Evolutionary conservation across 2,113 vertebrate genomes (phyloP), one percentile per base, ranked within the genome.

Genomic region (Archilochus colubris): DNA sequence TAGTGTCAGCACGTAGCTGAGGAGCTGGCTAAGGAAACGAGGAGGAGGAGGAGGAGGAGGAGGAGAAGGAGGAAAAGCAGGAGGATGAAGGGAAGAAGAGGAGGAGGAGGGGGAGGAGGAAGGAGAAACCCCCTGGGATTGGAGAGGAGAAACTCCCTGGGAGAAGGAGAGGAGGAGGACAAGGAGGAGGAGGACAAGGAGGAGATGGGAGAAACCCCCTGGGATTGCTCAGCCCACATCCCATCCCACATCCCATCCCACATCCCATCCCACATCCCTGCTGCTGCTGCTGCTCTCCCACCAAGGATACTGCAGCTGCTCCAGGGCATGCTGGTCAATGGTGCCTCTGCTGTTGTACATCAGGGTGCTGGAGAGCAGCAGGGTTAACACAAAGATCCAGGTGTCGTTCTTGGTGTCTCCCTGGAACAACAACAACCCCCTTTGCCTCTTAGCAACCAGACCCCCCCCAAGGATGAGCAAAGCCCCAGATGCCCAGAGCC

Each of bases 271-370:
- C 38, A 40, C n/a, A 27, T 9, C 17, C 43, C 43, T 7, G 21
- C 8, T 24, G 53, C 53, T 12, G 24, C 51, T 28, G 8, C 38
- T 40, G 38, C 33, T 33, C 33, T 8, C 28, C 62, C 59, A 24
- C 54, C 55, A 92, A 96, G 85, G 97, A 97, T 97, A 96, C 97
- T 97, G 93, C 31, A 97, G 92, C 31, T 95, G 94, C 25, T 97
- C 96, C 79, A 97, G 23, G 44, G 94, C 94, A 43, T 91, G 79
- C 81, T 97, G 95, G 82, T 96, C 96, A 38, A 97, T 97, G 68
- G 75, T 80, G 8, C 96, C 96, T 58, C 82, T 83, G 80, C 97
- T 97, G 18, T 97, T 97, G 85, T 97, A 97, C 27, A 97, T 91
- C 5, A 97, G 83, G 31, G 82, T 97, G 86, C 97, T 97, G 86